Evolutionary conservation across 2,113 vertebrate genomes (phyloP), one percentile per base, ranked within the genome.

Genomic region (Ahaetulla prasina): DNA sequence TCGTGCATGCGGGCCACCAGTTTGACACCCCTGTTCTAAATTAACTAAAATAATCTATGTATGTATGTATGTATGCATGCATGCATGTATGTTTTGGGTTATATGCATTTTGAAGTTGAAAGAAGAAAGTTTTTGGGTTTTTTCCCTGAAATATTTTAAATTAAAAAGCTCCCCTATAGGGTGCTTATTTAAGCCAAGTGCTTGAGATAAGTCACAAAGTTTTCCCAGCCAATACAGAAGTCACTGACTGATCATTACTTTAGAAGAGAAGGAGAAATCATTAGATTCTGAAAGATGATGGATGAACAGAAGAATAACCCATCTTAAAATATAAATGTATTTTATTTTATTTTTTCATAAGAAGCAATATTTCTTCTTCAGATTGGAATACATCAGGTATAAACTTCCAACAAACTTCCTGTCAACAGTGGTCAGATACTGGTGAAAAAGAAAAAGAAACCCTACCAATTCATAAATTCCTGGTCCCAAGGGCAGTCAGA

Each of bases 1-100:
- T 20, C 53, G 0, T 54, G 53, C 18, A 18, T 1, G 1, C 0
- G 4, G 53, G 53, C 4, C 5, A 0, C 5, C 14, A 54, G 53
- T 1, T 54, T 54, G 16, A 54, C 53, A 54, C 18, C 18, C 53
- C 18, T 54, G 18, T 54, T 54, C 53, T 22, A 60, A 3, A 60
- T 10, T 60, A 60, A 60, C 3, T 60, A 60, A 60, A 60, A 60
- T 60, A 60, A 30, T 60, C 9, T 27, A 11, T 60, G 3, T 11
- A 30, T 60, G 57, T 27, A 4, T 57, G 23, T 3, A 57, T n/a
- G 1, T 4, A 63, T 63, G 60, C 1, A 60, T n/a, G 63, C 0
- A 68, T 35, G 30, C 12, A 68, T 68, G 63, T 30, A n/a, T 68
- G 30, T n/a, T 68, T 10, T 80, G 18, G 18, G 3, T 9, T 80